Conservation (phyloP, 1,140 invertebrate species). For the Euborellia annulipes region DNA sequence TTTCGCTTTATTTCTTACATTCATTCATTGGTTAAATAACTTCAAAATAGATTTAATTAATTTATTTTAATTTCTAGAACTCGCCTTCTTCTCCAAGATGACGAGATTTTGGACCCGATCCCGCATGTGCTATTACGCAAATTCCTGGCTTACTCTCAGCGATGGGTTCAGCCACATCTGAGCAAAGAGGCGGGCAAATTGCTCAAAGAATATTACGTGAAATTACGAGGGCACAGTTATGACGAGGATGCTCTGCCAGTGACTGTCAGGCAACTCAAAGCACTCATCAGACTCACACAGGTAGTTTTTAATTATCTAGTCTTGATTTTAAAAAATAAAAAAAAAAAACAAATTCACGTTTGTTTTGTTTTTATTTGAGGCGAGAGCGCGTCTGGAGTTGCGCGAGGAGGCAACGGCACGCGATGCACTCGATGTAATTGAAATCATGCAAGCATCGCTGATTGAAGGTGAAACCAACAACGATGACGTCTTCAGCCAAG, state of each 20-base stretch:
- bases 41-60: no score
- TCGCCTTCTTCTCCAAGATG: slow-evolving; percentile 8
- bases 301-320: no score
- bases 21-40: no score
- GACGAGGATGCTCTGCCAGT: slow-evolving; percentile 46
- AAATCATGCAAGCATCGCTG: slow-evolving; percentile 69
- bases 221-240: slow-evolving; percentile 52
- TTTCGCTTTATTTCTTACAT: no score
- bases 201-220: slow-evolving; percentile 68
- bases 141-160: slow-evolving; percentile 80
- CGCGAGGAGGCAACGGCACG: slow-evolving; percentile 55
- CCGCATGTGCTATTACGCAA: slow-evolving; percentile 63
- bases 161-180: slow-evolving; percentile 72
- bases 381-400: slow-evolving; percentile 71
- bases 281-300: slow-evolving; percentile 72
- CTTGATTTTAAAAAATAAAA: no score
- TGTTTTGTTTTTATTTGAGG: no score
- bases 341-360: no score
- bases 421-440: slow-evolving; percentile 76
- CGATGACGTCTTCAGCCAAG: slow-evolving; percentile 49
- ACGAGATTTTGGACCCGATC: slow-evolving; percentile 49
- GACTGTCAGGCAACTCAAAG: slow-evolving; percentile 73
- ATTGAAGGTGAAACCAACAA: slow-evolving; percentile 53
- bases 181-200: slow-evolving; percentile 46
- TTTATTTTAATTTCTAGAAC: no score